A percentile compares a stretch with the other conserved stretches of the same genome.
These are phyloP conservation scores for Sorex maritimensis DNA, from an alignment of 2,797 vertebrate species.

Conservation along the genomic window DNA sequence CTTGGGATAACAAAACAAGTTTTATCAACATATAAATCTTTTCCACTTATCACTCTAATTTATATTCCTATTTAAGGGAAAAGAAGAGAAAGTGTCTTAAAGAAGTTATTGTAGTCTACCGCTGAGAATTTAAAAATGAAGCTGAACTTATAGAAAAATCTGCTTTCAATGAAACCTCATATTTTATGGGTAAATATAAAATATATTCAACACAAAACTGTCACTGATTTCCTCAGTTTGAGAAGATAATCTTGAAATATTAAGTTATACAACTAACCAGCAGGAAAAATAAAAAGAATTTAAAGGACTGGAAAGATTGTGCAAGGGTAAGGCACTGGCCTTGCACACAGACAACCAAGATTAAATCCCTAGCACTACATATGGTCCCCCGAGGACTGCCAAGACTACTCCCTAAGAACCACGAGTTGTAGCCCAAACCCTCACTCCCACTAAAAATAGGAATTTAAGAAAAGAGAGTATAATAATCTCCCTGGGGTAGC, in stretches of 20 bases:
- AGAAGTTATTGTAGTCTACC: not conserved
- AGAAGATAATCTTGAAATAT: not conserved
- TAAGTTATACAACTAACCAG: not conserved
- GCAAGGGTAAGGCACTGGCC: too few relatives aligned
- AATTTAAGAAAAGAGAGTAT: constrained; percentile 9
- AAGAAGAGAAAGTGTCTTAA: constrained; percentile 34
- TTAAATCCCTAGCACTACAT: too few relatives aligned
- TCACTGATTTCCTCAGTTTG: constrained; percentile 21
- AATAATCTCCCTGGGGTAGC: not conserved
- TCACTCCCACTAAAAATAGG: too few relatives aligned
- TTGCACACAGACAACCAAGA: too few relatives aligned
- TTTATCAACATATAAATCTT: constrained; percentile 6
- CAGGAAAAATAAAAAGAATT: not conserved
- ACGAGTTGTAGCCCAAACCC: too few relatives aligned
- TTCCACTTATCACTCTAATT: constrained; percentile 21
- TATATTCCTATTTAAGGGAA: constrained; percentile 3
- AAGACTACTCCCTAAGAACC: too few relatives aligned
- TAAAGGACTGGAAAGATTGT: too few relatives aligned
- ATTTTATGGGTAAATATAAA: constrained; percentile 28
- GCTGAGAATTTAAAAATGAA: constrained; percentile 57
- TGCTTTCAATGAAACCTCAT: constrained; percentile 17
- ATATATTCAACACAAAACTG: constrained; percentile 40
- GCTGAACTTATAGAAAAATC: constrained; percentile 52
- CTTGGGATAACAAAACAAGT: constrained; percentile 40
- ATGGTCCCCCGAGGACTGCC: too few relatives aligned